Evolutionary conservation across 2,888 invertebrate genomes (phyloP), one percentile per base, ranked within the genome.

Genomic region (Choristoneura rosaceana): DNA sequence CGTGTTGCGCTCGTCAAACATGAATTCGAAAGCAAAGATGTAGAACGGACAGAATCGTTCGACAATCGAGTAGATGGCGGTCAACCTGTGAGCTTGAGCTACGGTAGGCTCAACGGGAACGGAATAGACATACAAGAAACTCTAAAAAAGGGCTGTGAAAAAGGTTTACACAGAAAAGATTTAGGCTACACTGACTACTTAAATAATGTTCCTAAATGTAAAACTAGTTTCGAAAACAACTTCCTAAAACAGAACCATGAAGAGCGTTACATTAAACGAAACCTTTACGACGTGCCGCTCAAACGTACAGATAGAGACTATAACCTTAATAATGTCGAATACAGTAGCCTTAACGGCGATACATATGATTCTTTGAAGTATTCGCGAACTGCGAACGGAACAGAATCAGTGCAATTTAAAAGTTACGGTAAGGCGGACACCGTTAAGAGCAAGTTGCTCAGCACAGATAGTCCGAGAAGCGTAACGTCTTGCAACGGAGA

Each of bases 151-250:
- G 92, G 92, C 93, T 94, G 94, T 93, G 94, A 94, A 89, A 92
- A 93, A 90, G 92, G 93, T 78, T 88, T 94, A 87, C 94, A 94
- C 85, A 90, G 84, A 88, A 92, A 91, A 86, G 92, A 93, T 82
- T 84, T 90, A 87, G 87, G 84, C 80, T 92, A 89, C 91, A 90
- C 85, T 86, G 91, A 94, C 83, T 93, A 92, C 85, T 85, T 91
- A 83, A 92, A 89, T 83, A 93, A 92, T 90, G 94, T 94, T 93
- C 93, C 94, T 93, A 94, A 93, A 90, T 91, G 90, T 89, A 94
- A 93, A 86, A 90, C 86, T 90, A 93, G 91, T 88, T 93, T 93
- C 82, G 94, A 94, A 87, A 93, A 89, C 83, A 93, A 87, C 82
- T 94, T 94, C 84, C 90, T 94, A 75, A 93, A 93, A 84, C 93